Evolutionary conservation across 2,113 vertebrate genomes (phyloP).

Genomic region (Triplophysa tibetana): DNA sequence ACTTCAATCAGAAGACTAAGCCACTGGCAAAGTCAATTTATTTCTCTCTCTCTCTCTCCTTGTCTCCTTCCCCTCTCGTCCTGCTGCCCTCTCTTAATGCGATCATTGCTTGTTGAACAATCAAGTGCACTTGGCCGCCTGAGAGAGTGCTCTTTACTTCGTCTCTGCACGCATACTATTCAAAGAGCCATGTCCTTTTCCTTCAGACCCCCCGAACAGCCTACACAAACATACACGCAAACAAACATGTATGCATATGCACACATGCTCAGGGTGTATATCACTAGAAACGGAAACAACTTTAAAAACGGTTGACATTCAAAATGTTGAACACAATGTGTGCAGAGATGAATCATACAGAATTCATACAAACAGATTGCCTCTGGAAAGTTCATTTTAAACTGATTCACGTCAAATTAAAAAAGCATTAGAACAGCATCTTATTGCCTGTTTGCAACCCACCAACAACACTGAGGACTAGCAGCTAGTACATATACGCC

Average conservation of each 20-base stretch:
- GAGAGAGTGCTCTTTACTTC: slow-evolving; percentile 70
- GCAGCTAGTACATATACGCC: no score
- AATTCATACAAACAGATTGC: no score
- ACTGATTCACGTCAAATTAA: no score
- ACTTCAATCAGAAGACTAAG: slow-evolving; percentile 41
- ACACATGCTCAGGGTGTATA: not conserved
- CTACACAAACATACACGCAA: not conserved
- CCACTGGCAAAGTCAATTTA: slow-evolving; percentile 64
- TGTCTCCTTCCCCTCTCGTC: slow-evolving; percentile 59
- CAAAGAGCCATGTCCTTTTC: slow-evolving; percentile 61
- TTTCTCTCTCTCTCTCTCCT: slow-evolving; percentile 58
- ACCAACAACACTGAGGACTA: no score
- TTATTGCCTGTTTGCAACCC: no score
- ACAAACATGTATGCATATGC: slow-evolving; percentile 17
- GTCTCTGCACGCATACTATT: slow-evolving; percentile 70
- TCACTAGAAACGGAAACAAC: not conserved
- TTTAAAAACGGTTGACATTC: not conserved
- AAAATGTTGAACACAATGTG: no score
- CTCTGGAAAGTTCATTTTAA: no score
- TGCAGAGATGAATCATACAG: no score
- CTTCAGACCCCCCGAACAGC: slow-evolving; percentile 51
- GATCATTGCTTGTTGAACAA: slow-evolving; percentile 74
- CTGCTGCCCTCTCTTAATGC: slow-evolving; percentile 73
- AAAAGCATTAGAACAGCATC: no score
- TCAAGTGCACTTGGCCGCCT: slow-evolving; percentile 74